Evolutionary conservation across 2,113 vertebrate species (phyloP).

Genomic region (Paramisgurnus dabryanus): DNA sequence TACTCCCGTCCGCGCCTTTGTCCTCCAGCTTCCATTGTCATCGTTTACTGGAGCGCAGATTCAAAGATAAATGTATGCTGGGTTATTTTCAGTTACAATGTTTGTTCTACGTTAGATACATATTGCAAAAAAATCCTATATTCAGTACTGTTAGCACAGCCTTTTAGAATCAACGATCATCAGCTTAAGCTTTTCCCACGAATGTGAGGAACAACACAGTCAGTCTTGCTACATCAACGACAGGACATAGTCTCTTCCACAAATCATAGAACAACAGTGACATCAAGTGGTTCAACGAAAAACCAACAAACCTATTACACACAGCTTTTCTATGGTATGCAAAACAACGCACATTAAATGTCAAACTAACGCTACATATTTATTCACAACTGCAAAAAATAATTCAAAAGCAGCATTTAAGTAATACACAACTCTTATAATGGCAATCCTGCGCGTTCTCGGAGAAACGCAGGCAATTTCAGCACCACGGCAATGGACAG

Average conservation of each 20-base stretch:
- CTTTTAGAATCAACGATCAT: neutral
- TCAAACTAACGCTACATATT: neutral
- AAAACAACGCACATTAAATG: neutral
- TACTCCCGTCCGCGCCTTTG: constrained; percentile 25
- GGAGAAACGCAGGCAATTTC: neutral
- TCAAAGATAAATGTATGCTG: neutral
- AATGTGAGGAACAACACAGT: neutral
- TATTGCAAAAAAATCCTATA: neutral
- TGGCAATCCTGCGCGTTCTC: neutral
- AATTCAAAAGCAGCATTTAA: neutral
- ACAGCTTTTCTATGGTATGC: neutral
- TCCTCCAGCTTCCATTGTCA: constrained; percentile 6
- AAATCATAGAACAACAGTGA: constrained; percentile 42
- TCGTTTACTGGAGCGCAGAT: neutral
- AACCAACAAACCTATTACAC: neutral
- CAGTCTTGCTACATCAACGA: neutral
- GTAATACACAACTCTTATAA: neutral
- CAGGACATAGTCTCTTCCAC: neutral
- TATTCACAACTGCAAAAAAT: neutral
- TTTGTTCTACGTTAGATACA: neutral
- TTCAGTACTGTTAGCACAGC: neutral
- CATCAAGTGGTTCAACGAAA: constrained; percentile 35
- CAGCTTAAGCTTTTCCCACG: neutral
- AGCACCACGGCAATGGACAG: neutral
- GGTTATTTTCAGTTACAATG: neutral